phyloP scores from a whole-genome alignment of 2,113 vertebrate species.

The Hypanus sabinus region DNA sequence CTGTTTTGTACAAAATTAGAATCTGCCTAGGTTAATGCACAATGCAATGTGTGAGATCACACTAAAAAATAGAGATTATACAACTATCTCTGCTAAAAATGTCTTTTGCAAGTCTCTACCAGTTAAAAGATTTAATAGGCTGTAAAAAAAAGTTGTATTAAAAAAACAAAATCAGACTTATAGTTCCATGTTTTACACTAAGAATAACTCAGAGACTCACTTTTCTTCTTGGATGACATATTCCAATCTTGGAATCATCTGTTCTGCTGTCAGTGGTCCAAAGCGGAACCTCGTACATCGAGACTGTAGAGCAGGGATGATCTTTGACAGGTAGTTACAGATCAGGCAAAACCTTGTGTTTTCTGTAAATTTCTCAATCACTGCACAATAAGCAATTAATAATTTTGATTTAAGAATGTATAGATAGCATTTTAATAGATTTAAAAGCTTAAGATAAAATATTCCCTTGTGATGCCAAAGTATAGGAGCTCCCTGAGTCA shows the following conservation, averaged over 20 bases:
- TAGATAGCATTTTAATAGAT: not conserved
- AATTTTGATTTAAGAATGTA: not conserved
- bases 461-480: not conserved
- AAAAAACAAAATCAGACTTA: not conserved
- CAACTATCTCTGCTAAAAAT: not conserved
- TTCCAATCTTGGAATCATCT: conserved; percentile 85
- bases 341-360: conserved; percentile 94
- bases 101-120: not conserved
- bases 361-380: conserved; percentile 96
- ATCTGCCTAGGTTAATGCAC: not conserved
- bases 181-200: not conserved
- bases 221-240: conserved; percentile 76
- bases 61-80: not conserved
- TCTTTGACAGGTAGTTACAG: conserved; percentile 95
- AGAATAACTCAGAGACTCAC: conserved; percentile 50
- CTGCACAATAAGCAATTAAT: conserved; percentile 50
- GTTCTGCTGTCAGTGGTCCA: conserved; percentile 76
- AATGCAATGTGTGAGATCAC: not conserved
- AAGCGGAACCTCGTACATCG: conserved; percentile 93
- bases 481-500: no score
- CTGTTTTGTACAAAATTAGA: not conserved
- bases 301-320: conserved; percentile 93
- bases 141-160: not conserved
- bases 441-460: not conserved
- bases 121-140: not conserved